Evolutionary conservation across 2,113 vertebrate species (phyloP).

Genomic region (Ochotona princeps): DNA sequence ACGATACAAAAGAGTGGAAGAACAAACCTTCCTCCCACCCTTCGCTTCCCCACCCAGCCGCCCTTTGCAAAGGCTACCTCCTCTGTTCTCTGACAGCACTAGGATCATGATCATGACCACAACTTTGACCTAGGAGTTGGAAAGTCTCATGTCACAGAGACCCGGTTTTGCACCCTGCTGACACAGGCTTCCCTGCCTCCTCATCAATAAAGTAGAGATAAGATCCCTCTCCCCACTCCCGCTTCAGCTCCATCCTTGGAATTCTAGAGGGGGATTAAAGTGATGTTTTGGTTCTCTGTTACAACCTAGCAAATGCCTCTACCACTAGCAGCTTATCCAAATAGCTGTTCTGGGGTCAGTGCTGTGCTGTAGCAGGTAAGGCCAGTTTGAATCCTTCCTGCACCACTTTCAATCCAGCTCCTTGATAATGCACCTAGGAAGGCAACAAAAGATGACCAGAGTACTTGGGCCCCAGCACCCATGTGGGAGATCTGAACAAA

Average conservation of each 20-base stretch:
- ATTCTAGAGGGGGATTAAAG: not conserved
- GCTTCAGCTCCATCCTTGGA: not conserved
- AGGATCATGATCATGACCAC: too few relatives aligned
- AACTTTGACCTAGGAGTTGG: not conserved
- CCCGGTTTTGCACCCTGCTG: not conserved
- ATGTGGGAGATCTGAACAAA: too few relatives aligned
- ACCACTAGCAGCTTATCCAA: not conserved
- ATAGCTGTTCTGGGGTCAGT: not conserved
- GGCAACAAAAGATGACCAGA: too few relatives aligned
- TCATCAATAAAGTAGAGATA: too few relatives aligned
- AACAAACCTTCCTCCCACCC: not conserved
- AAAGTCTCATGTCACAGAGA: not conserved
- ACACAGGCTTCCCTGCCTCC: not conserved
- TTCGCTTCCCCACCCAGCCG: too few relatives aligned
- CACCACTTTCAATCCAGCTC: too few relatives aligned
- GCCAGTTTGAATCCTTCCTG: too few relatives aligned
- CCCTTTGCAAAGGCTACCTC: not conserved
- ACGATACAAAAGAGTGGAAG: not conserved
- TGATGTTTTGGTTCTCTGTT: not conserved
- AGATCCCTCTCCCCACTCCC: not conserved
- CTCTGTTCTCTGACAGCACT: not conserved
- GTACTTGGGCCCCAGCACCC: too few relatives aligned
- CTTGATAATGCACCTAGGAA: too few relatives aligned
- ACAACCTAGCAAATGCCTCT: not conserved
- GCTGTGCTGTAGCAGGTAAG: too few relatives aligned